phyloP scores from a whole-genome alignment of 2,797 vertebrate genomes.

The Danio choprae region DNA sequence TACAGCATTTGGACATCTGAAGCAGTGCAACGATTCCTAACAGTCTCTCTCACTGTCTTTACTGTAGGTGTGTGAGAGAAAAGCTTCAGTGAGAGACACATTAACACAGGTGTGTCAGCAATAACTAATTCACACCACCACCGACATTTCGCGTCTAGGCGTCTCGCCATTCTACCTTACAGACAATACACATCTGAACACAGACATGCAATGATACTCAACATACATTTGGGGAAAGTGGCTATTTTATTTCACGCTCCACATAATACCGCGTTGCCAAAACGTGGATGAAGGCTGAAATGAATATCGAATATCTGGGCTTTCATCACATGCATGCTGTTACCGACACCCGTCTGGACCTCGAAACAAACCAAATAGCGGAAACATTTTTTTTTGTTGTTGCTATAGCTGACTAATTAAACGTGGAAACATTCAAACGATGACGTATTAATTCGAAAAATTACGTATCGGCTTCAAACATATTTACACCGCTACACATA shows the following conservation, averaged over 20 bases:
- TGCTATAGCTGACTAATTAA: neutral
- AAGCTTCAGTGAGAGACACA: constrained; percentile 2
- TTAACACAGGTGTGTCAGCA: constrained; percentile 48
- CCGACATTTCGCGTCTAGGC: constrained; percentile 38
- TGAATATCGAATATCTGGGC: neutral
- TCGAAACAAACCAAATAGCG: neutral
- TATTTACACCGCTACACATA: constrained; percentile 8
- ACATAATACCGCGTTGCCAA: neutral
- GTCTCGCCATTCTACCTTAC: constrained; percentile 27
- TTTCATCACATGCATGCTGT: constrained; percentile 10
- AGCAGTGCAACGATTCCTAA: neutral
- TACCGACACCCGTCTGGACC: constrained; percentile 1
- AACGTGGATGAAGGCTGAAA: neutral
- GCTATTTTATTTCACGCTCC: neutral
- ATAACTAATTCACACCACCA: constrained; percentile 41
- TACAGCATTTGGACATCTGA: neutral
- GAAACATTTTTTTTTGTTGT: neutral
- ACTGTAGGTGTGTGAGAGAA: constrained; percentile 30
- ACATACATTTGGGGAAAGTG: too few species aligned
- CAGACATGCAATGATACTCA: neutral
- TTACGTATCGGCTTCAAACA: constrained; percentile 30
- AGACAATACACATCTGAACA: constrained; percentile 17
- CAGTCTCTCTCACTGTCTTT: neutral
- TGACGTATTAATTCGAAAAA: constrained; percentile 34
- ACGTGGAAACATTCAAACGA: neutral